A percentile compares a stretch with the other conserved stretches of the same genome.
phyloP scores from a whole-genome alignment of 2,113 vertebrate genomes.

The Crypturellus undulatus region DNA sequence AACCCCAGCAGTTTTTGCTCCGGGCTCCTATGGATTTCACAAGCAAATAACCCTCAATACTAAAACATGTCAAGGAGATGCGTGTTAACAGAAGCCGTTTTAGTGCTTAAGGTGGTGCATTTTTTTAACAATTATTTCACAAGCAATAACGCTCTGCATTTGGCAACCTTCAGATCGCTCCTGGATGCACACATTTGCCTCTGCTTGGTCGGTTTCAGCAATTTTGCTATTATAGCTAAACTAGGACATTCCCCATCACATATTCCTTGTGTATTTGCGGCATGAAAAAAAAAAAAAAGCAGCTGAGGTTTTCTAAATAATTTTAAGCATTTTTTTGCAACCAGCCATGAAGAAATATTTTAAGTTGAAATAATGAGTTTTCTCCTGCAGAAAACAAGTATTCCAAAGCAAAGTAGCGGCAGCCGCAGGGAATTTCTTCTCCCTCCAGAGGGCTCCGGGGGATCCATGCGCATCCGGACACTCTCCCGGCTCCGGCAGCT shows the following conservation, averaged over 20 bases:
- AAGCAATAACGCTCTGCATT: constrained; percentile 43
- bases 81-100: neutral
- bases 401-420: no score
- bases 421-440: no score
- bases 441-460: no score
- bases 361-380: constrained; percentile 76
- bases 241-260: constrained; percentile 19
- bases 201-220: constrained; percentile 62
- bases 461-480: no score
- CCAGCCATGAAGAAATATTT: constrained; percentile 50
- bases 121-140: constrained; percentile 21
- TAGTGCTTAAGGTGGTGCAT: neutral
- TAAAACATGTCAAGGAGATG: neutral
- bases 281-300: neutral
- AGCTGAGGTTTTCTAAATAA: neutral
- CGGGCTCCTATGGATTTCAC: accelerated
- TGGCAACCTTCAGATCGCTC: constrained; percentile 48
- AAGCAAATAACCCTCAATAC: neutral
- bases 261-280: neutral
- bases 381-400: neutral
- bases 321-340: constrained; percentile 51
- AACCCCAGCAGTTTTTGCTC: accelerated
- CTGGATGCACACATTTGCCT: constrained; percentile 40
- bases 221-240: constrained; percentile 52
- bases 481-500: no score